A percentile compares a stretch with the other conserved stretches of the same genome.
Conservation (phyloP, 2,888 invertebrate genomes). For the Darwinula stevensoni region DNA sequence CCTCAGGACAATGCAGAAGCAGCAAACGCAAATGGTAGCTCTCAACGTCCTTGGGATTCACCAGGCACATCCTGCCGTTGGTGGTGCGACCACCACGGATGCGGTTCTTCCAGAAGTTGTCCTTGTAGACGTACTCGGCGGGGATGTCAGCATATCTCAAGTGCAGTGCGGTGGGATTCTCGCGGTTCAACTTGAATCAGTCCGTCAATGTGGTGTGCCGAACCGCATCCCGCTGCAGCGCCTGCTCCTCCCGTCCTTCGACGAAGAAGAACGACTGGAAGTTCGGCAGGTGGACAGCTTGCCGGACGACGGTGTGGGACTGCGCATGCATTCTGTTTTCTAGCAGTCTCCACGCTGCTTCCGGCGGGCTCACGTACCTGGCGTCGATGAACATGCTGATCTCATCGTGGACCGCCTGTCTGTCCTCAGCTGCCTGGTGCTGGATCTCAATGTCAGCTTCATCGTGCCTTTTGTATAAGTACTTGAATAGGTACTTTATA, state of each 20-base stretch:
- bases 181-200: constrained; percentile 11
- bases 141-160: constrained; percentile 11
- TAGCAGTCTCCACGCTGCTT: constrained; percentile 13
- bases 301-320: constrained; percentile 12
- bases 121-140: constrained; percentile 7
- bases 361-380: constrained; percentile 13
- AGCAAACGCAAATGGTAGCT: constrained; percentile 12
- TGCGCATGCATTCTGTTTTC: constrained; percentile 12
- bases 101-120: constrained; percentile 7
- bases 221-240: constrained; percentile 6
- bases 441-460: not conserved
- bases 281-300: constrained; percentile 15
- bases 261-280: constrained; percentile 10
- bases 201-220: constrained; percentile 10
- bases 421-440: not conserved
- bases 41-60: constrained; percentile 12
- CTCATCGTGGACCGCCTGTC: constrained; percentile 13
- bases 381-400: constrained; percentile 12
- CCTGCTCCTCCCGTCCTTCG: constrained; percentile 9
- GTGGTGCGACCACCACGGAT: constrained; percentile 9
- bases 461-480: too few relatives aligned
- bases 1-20: too few relatives aligned
- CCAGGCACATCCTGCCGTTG: constrained; percentile 12
- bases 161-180: constrained; percentile 7
- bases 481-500: constrained; percentile 11